Evolutionary conservation across 2,888 invertebrate species (phyloP).

Genomic region (Allacma fusca): DNA sequence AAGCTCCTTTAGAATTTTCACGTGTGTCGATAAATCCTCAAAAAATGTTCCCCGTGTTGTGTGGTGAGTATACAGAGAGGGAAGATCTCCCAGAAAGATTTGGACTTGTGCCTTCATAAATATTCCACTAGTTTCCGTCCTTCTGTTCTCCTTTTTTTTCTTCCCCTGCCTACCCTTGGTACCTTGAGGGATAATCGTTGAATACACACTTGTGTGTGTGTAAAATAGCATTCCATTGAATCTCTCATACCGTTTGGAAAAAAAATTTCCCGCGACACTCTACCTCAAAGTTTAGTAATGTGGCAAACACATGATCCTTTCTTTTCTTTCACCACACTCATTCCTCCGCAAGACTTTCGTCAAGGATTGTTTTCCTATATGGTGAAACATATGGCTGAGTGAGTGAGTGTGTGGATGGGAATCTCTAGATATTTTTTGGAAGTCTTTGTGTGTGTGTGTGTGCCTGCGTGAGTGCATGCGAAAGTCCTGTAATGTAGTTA

Average conservation of each 20-base stretch:
- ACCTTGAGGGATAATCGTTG: neutral
- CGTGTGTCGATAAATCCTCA: neutral
- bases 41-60: neutral
- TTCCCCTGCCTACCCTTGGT: neutral
- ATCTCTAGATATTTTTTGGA: too few relatives aligned
- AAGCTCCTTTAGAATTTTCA: neutral
- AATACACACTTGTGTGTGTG: slow-evolving; percentile 1
- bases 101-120: neutral
- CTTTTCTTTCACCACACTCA: too few relatives aligned
- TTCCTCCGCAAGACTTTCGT: too few relatives aligned
- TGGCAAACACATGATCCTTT: too few relatives aligned
- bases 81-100: neutral
- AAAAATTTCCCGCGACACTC: neutral
- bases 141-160: neutral
- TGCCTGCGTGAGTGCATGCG: too few relatives aligned
- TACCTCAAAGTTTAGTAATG: too few relatives aligned
- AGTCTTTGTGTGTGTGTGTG: too few relatives aligned
- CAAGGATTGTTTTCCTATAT: too few relatives aligned
- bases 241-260: neutral
- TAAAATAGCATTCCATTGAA: slow-evolving; percentile 11
- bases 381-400: too few relatives aligned
- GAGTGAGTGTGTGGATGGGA: too few relatives aligned
- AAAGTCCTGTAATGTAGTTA: neutral
- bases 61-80: too few relatives aligned
- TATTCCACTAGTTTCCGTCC: neutral